These are phyloP conservation scores for Prunella strophiata DNA, from an alignment of 2,797 vertebrate species.

Conservation along the genomic window DNA sequence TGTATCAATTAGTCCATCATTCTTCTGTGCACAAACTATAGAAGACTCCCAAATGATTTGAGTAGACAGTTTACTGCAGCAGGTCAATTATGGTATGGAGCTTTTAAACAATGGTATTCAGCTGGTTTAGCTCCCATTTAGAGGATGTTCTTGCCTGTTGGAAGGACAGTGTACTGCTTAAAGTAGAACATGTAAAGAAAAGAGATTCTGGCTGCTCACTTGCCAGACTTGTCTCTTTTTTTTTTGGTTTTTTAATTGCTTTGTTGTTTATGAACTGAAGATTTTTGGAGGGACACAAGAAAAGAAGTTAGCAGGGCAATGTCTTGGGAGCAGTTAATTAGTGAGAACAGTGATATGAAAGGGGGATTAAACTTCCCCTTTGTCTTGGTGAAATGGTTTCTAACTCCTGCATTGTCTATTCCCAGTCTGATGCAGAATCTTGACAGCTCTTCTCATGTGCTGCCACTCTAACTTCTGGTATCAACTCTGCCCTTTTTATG, in stretches of 20 bases:
- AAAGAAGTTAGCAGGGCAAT: neutral
- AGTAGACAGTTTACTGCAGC: neutral
- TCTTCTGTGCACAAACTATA: neutral
- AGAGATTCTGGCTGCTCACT: neutral
- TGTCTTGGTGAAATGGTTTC: neutral
- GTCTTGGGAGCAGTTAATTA: neutral
- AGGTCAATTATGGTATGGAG: neutral
- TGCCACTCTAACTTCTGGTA: neutral
- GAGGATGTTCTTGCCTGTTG: neutral
- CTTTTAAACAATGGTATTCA: neutral
- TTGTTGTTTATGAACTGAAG: neutral
- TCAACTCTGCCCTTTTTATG: neutral
- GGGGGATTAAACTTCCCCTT: neutral
- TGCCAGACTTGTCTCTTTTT: neutral
- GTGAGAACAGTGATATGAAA: neutral
- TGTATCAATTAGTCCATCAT: neutral
- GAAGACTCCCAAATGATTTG: neutral
- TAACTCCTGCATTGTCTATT: neutral
- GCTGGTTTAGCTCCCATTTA: neutral
- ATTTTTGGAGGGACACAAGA: neutral
- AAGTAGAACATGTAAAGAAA: neutral
- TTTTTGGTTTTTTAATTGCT: neutral
- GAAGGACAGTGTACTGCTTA: neutral
- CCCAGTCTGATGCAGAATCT: neutral
- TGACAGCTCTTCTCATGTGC: neutral